Conservation (phyloP, 1,140 invertebrate species). For the Sarcophaga bullata region DNA sequence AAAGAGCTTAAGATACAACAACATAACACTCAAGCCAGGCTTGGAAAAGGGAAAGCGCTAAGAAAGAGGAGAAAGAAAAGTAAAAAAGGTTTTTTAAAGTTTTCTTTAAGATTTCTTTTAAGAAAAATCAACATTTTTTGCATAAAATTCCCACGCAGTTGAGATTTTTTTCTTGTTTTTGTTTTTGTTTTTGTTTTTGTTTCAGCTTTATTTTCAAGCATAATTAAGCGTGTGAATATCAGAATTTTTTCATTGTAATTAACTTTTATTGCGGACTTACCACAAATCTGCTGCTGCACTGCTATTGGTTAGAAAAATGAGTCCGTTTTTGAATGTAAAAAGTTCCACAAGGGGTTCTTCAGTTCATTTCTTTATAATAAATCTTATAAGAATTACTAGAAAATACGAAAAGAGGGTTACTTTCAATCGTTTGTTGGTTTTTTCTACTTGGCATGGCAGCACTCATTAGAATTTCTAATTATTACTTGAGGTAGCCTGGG, state of each 20-base stretch:
- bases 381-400: constrained; percentile 21
- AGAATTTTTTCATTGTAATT: constrained; percentile 29
- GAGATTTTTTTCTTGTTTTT: constrained; percentile 29
- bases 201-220: constrained; percentile 9
- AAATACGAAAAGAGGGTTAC: constrained; percentile 17
- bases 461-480: constrained; percentile 37
- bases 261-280: background rate
- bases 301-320: too few relatives aligned
- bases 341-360: background rate
- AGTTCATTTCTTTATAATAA: background rate
- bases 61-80: too few relatives aligned
- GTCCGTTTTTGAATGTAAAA: background rate
- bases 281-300: too few relatives aligned
- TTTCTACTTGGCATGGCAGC: background rate
- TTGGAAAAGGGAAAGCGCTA: background rate
- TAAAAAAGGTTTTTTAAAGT: background rate
- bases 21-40: background rate
- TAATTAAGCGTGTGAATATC: constrained; percentile 37
- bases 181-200: background rate
- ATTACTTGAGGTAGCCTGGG: background rate
- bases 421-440: background rate
- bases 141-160: constrained; percentile 36
- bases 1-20: constrained; percentile 12
- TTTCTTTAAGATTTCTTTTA: background rate
- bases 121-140: background rate